phyloP scores from a whole-genome alignment of 1,140 invertebrate species.

The Trypoxylus dichotomus region DNA sequence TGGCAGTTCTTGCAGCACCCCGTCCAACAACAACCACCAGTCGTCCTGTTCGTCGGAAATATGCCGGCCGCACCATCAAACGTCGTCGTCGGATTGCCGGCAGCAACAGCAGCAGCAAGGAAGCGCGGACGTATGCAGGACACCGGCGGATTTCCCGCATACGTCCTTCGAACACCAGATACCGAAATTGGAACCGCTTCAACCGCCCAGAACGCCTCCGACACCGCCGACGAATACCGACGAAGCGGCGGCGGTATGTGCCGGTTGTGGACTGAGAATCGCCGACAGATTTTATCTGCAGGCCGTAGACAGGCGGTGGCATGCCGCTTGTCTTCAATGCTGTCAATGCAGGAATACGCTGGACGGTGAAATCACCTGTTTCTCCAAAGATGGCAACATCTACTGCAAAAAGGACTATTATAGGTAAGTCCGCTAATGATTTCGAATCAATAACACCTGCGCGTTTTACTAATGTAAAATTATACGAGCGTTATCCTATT shows the following conservation, averaged over 20 bases:
- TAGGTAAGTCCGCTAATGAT: slow-evolving; percentile 70
- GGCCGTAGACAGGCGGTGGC: slow-evolving; percentile 92
- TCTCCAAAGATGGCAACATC: slow-evolving; percentile 90
- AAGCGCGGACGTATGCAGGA: slow-evolving; percentile 35
- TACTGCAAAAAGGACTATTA: slow-evolving; percentile 98
- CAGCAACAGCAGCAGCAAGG: slow-evolving; percentile 44
- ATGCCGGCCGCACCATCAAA: slow-evolving; percentile 43
- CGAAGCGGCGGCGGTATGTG: slow-evolving; percentile 67
- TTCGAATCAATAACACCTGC: slow-evolving; percentile 11
- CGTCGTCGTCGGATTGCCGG: slow-evolving; percentile 31
- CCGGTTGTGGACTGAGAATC: slow-evolving; percentile 82
- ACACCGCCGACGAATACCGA: slow-evolving; percentile 42
- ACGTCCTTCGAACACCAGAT: slow-evolving; percentile 54
- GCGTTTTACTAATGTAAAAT: not conserved
- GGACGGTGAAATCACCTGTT: slow-evolving; percentile 91
- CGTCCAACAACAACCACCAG: slow-evolving; percentile 50
- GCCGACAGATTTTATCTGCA: slow-evolving; percentile 89
- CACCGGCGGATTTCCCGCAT: slow-evolving; percentile 45
- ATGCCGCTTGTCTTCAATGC: slow-evolving; percentile 88
- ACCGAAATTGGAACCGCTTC: slow-evolving; percentile 60
- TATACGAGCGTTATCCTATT: not conserved
- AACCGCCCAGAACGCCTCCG: slow-evolving; percentile 53
- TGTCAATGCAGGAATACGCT: slow-evolving; percentile 86
- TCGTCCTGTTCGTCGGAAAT: slow-evolving; percentile 48
- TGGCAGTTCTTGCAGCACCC: slow-evolving; percentile 55